Evolutionary conservation across 2,888 invertebrate genomes (phyloP).

Genomic region (Caenorhabditis doughertyi): DNA sequence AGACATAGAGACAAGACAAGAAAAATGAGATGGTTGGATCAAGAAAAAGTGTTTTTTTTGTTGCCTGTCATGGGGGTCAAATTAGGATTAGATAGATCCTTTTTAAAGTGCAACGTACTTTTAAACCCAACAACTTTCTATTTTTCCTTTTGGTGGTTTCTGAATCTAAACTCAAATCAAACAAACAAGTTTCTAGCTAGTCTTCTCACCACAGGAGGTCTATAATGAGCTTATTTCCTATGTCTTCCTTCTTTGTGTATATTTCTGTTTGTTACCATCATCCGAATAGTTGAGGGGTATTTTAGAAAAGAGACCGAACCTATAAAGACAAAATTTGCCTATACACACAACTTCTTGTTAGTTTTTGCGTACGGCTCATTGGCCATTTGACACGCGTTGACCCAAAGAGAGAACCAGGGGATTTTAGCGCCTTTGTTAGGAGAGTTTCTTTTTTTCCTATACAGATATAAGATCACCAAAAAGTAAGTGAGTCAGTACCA

Average conservation of each 20-base stretch:
- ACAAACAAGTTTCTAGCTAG: conserved; percentile 48
- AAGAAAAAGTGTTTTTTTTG: conserved; percentile 1
- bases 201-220: conserved; percentile 37
- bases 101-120: background rate
- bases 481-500: conserved; percentile 57
- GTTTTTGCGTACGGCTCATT: conserved; percentile 66
- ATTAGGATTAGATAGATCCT: background rate
- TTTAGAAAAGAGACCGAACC: conserved; percentile 12
- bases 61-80: background rate
- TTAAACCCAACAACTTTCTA: background rate
- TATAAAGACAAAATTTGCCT: conserved; percentile 40
- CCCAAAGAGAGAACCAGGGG: conserved; percentile 12
- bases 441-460: background rate
- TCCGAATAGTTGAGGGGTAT: conserved; percentile 5
- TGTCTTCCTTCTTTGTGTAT: background rate
- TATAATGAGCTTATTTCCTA: conserved; percentile 55
- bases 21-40: conserved; percentile 29
- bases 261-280: conserved; percentile 1
- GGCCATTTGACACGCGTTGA: conserved; percentile 59
- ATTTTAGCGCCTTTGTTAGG: conserved; percentile 52
- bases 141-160: background rate
- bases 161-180: conserved; percentile 22
- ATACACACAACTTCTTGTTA: conserved; percentile 47
- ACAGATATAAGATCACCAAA: conserved; percentile 42
- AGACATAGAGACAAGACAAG: conserved; percentile 18